Percentiles rank a stretch among this genome's conserved stretches.
These are phyloP conservation scores for Pocillopora grandis DNA, from an alignment of 92 coral and sea anemone genomes.

Conservation along the genomic window DNA sequence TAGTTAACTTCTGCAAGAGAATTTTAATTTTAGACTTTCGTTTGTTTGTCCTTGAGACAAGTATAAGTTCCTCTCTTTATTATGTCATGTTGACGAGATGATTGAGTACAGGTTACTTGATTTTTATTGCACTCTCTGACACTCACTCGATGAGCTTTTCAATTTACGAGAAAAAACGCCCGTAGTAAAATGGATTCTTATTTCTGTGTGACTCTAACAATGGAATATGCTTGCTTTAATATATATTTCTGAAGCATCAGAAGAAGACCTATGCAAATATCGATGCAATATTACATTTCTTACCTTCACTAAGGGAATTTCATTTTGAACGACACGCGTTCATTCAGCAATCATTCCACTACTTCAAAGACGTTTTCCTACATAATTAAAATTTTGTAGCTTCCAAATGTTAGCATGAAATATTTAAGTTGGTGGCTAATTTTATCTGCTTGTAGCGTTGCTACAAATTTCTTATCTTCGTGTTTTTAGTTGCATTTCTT, in stretches of 20 bases:
- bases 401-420: slow-evolving; percentile 89
- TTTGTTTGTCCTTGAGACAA: background rate
- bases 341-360: slow-evolving; percentile 37
- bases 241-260: background rate
- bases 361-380: slow-evolving; percentile 63
- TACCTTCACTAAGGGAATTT: background rate
- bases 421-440: slow-evolving; percentile 85
- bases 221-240: background rate
- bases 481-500: slow-evolving; percentile 4
- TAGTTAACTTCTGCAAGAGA: background rate
- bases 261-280: background rate
- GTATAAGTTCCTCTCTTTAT: background rate
- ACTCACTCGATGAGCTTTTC: background rate
- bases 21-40: background rate
- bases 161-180: background rate
- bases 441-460: slow-evolving; percentile 51
- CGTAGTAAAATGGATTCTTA: background rate
- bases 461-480: slow-evolving; percentile 38
- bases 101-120: background rate
- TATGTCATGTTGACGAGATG: slow-evolving; percentile 2
- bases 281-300: slow-evolving; percentile 16
- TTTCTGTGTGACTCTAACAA: background rate
- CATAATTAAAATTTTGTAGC: slow-evolving; percentile 92
- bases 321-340: slow-evolving; percentile 10
- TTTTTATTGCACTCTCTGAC: background rate